Evolutionary conservation across 2,888 invertebrate species (phyloP).

Genomic region (Penaeus monodon): DNA sequence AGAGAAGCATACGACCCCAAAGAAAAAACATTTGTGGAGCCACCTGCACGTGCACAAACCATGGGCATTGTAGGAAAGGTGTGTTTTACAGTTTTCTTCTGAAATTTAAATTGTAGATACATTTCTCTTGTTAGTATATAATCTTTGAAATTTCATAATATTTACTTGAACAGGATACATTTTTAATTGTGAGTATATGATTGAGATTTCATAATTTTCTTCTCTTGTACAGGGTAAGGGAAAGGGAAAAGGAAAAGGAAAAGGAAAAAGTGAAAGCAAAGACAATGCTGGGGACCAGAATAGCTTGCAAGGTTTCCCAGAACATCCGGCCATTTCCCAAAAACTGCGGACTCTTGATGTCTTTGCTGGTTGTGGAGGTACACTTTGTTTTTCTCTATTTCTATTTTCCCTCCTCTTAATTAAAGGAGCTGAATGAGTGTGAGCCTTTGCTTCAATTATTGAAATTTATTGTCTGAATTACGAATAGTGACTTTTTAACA

Average conservation of each 20-base stretch:
- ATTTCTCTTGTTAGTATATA: no score
- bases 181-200: no score
- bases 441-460: not conserved
- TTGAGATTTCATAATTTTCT: not conserved
- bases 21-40: conserved; percentile 75
- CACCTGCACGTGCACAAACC: conserved; percentile 75
- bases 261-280: conserved; percentile 70
- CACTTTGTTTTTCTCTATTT: not conserved
- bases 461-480: not conserved
- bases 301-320: conserved; percentile 65
- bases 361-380: conserved; percentile 86
- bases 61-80: conserved; percentile 76
- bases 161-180: conserved; percentile 63
- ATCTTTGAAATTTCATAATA: not conserved
- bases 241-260: conserved; percentile 79
- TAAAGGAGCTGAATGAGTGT: no score
- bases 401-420: no score
- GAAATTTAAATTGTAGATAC: no score
- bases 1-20: conserved; percentile 77
- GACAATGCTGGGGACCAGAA: conserved; percentile 67
- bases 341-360: conserved; percentile 80
- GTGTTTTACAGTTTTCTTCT: conserved; percentile 14
- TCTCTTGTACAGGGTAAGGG: conserved; percentile 73
- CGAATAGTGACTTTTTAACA: not conserved
- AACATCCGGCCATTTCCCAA: conserved; percentile 70